These are phyloP conservation scores for Aythya fuligula DNA, from an alignment of 2,797 vertebrate genomes.

Conservation along the genomic window DNA sequence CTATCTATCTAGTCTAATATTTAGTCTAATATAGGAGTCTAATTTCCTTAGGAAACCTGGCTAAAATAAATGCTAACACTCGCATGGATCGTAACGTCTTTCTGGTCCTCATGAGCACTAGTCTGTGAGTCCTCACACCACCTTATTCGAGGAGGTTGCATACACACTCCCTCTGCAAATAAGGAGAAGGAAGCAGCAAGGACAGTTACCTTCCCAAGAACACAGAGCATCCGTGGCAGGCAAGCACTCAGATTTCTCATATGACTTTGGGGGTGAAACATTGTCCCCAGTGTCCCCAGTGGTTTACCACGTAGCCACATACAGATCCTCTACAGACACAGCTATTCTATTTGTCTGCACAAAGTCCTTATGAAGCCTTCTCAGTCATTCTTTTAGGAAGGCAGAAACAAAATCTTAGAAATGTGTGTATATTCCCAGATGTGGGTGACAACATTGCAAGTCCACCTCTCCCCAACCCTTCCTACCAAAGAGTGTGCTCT, in stretches of 20 bases:
- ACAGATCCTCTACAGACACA: not conserved
- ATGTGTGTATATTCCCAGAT: not conserved
- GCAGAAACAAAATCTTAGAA: not conserved
- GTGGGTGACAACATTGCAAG: rapidly evolving
- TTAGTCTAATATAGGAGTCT: not conserved
- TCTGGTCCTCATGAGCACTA: not conserved
- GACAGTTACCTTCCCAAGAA: not conserved
- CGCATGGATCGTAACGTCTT: not conserved
- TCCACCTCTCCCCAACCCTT: not conserved
- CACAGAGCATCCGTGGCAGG: not conserved
- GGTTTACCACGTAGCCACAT: not conserved
- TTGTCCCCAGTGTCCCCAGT: too few relatives aligned
- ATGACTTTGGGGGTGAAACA: not conserved
- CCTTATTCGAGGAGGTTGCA: not conserved
- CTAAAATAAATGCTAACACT: not conserved
- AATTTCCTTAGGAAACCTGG: not conserved
- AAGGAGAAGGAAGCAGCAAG: not conserved
- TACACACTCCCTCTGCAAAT: not conserved
- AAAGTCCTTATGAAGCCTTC: not conserved
- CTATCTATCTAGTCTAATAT: too few relatives aligned
- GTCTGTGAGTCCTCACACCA: not conserved
- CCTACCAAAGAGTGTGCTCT: not conserved
- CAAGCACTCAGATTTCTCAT: not conserved
- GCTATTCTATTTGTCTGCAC: not conserved
- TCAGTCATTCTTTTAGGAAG: not conserved